phyloP scores from a whole-genome alignment of 2,797 vertebrate genomes.

The Pitangus sulphuratus region DNA sequence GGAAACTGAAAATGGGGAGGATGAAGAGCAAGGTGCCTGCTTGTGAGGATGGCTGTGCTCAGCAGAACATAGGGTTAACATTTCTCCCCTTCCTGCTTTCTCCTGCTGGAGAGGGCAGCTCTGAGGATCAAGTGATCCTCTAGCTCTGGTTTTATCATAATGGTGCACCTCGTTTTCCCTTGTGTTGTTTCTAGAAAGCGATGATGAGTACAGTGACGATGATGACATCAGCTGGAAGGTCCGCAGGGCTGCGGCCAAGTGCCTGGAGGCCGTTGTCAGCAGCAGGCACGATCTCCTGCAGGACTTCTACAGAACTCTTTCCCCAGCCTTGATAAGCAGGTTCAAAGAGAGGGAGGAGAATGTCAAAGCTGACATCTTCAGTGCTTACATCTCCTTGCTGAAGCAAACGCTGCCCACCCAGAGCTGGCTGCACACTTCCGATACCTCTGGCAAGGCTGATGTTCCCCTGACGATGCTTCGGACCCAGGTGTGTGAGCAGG shows the following conservation, averaged over 20 bases:
- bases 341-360: constrained; percentile 96
- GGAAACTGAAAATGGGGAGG: constrained; percentile 86
- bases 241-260: constrained; percentile 90
- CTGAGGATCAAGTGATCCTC: background rate
- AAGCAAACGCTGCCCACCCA: constrained; percentile 82
- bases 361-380: constrained; percentile 89
- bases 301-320: constrained; percentile 86
- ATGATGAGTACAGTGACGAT: constrained; percentile 92
- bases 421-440: constrained; percentile 67
- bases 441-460: constrained; percentile 73
- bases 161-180: background rate
- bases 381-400: constrained; percentile 86
- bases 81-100: background rate
- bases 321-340: constrained; percentile 84
- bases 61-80: background rate
- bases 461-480: constrained; percentile 81
- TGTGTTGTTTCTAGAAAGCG: constrained; percentile 79
- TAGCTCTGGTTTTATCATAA: background rate
- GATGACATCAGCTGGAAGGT: constrained; percentile 99
- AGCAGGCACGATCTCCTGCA: constrained; percentile 86
- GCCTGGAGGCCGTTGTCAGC: constrained; percentile 86
- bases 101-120: background rate
- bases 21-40: constrained; percentile 88
- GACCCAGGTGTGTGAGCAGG: constrained; percentile 80
- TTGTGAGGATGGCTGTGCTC: constrained; percentile 53